Evolutionary conservation across 1,140 invertebrate genomes (phyloP).

Genomic region (Oreohelix idahoensis): DNA sequence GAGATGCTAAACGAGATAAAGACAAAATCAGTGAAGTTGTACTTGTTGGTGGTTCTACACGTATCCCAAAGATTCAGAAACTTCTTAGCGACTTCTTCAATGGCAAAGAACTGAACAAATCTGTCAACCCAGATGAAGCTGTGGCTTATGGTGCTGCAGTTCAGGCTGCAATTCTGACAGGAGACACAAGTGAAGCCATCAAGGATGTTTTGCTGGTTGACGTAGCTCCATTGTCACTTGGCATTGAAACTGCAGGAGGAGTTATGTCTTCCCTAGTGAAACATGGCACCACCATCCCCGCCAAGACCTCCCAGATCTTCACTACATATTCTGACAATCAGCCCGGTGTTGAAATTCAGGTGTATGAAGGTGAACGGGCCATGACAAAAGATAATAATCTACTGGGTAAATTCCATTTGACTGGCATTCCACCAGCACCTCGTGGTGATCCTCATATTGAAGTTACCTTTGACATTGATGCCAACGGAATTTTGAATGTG

Average conservation of each 20-base stretch:
- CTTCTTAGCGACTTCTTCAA: slow-evolving; percentile 70
- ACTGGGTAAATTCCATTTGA: slow-evolving; percentile 83
- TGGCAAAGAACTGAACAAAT: slow-evolving; percentile 51
- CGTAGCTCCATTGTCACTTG: slow-evolving; percentile 70
- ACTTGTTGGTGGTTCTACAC: slow-evolving; percentile 75
- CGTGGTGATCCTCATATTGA: slow-evolving; percentile 86
- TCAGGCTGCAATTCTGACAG: slow-evolving; percentile 74
- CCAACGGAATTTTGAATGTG: slow-evolving; percentile 76
- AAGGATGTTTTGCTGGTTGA: slow-evolving; percentile 71
- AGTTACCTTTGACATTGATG: slow-evolving; percentile 19
- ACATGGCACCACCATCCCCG: slow-evolving; percentile 71
- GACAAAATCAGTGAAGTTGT: slow-evolving; percentile 77
- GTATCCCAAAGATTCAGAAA: slow-evolving; percentile 75
- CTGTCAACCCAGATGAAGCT: slow-evolving; percentile 67
- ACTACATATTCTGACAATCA: slow-evolving; percentile 77
- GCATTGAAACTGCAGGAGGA: slow-evolving; percentile 77
- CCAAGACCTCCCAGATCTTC: slow-evolving; percentile 65
- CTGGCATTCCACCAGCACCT: slow-evolving; percentile 72
- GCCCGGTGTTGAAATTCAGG: slow-evolving; percentile 80
- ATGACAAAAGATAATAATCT: slow-evolving; percentile 80
- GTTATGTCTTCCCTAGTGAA: slow-evolving; percentile 77
- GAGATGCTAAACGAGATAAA: slow-evolving; percentile 70
- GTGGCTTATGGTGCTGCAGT: slow-evolving; percentile 77
- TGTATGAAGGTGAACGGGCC: slow-evolving; percentile 89
- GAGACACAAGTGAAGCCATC: slow-evolving; percentile 58